Percentiles rank a stretch among this genome's conserved stretches.
phyloP scores from a whole-genome alignment of 2,797 vertebrate species.

The Pseudomugil tenellus region DNA sequence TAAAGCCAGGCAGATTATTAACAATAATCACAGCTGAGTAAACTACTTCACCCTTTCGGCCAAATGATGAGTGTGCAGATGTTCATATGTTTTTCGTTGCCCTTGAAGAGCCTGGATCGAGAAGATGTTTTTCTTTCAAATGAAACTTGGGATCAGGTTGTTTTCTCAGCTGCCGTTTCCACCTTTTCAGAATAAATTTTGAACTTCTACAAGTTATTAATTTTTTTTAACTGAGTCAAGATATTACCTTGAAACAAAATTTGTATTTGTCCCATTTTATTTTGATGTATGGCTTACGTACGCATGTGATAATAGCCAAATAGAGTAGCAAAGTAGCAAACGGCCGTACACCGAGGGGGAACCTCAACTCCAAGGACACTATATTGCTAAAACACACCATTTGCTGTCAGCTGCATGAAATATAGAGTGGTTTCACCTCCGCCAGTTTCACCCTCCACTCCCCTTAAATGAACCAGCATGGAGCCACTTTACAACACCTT shows the following conservation, averaged over 20 bases:
- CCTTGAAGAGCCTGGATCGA: slow-evolving; percentile 1
- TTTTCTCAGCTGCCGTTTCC: neutral
- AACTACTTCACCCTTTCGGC: neutral
- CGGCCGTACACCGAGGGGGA: neutral
- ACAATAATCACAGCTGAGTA: slow-evolving; percentile 3
- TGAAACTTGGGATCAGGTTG: slow-evolving; percentile 4
- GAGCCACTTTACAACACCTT: slow-evolving; percentile 25
- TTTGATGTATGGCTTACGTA: neutral
- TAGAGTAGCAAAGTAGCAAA: neutral
- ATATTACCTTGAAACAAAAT: neutral
- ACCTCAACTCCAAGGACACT: neutral
- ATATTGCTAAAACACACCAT: neutral
- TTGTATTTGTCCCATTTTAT: neutral
- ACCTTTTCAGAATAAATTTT: slow-evolving; percentile 1
- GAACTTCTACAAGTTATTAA: neutral
- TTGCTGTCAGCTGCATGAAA: slow-evolving; percentile 5
- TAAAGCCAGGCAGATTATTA: neutral
- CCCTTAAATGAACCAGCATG: slow-evolving; percentile 18
- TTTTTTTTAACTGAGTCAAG: neutral
- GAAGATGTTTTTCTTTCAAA: slow-evolving; percentile 1
- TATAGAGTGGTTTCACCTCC: neutral
- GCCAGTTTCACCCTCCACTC: slow-evolving; percentile 4
- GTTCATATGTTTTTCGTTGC: neutral
- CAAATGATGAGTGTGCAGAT: slow-evolving; percentile 1
- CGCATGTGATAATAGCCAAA: neutral